Base-by-base conservation (phyloP, 2,888 invertebrate genomes). In the Xestia rhomboidea region DNA sequence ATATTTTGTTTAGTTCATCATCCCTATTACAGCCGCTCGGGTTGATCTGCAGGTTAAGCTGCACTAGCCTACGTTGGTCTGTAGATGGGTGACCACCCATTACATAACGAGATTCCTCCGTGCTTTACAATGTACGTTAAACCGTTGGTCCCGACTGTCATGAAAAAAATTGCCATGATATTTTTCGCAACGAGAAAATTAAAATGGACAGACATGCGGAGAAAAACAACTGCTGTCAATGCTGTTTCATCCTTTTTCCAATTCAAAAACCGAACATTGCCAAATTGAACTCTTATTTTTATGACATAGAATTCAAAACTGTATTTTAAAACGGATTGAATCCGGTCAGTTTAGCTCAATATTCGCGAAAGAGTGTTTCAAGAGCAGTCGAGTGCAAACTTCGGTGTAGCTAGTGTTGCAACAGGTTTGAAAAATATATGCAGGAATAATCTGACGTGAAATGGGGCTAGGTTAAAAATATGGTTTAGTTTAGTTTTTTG, bases 341-440 rank as follows among this genome's bases (percentile, higher is more conserved):
- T 75, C 15, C 62, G 38, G 54, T 62, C 66, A 73, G 76, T 68
- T 79, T 64, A 74, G 57, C 51, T 60, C 54, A 69, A 68, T 76
- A 69, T 79, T 74, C 75, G 46, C 30, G 13, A 73, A 34, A 63
- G 46, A 69, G 63, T 66, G 57, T 68, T 86, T 72, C 73, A 72
- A 81, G 71, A 76, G 86, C 60, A 46, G 6, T 74, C 49, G 57
- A 75, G 66, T 70, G 81, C 76, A 79, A 85, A 86, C 81, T 86
- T 83, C 64, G 13, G 21, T 41, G 57, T 69, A n/a, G 34, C 6
- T 41, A 64, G 13, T 24, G 41, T 62, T 67, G 75, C 86, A 88
- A 86, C 86, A 86, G 86, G 88, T 86, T 51, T 15, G 70, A 46
- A 41, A 73, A 76, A 77, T 82, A 73, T 85, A 72, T 68, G 68